Conservation (phyloP, 2,888 invertebrate genomes). For the Bedellia somnulentella region DNA sequence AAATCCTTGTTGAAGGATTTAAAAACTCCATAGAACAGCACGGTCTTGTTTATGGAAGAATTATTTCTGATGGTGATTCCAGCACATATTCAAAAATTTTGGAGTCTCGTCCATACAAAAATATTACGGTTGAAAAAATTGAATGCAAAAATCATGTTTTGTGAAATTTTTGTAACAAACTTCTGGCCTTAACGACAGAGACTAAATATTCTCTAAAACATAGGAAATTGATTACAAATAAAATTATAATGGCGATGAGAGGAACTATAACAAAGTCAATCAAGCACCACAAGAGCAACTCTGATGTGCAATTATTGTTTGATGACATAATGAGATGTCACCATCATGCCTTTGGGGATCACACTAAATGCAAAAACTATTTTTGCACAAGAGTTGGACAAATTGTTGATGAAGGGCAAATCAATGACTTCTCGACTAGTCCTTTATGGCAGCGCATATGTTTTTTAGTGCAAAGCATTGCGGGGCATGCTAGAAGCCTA, state of each 20-base stretch:
- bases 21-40: constrained; percentile 9
- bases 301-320: constrained; percentile 3
- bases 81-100: constrained; percentile 10
- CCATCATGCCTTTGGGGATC: constrained; percentile 3
- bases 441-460: constrained; percentile 1
- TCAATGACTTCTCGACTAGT: constrained; percentile 4
- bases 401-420: constrained; percentile 3
- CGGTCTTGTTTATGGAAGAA: constrained; percentile 9
- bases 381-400: constrained; percentile 3
- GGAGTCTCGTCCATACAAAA: constrained; percentile 8
- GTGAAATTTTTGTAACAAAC: constrained; percentile 10
- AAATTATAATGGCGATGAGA: constrained; percentile 5
- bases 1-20: constrained; percentile 11
- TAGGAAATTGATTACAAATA: constrained; percentile 6
- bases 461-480: not conserved
- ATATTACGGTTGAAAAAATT: constrained; percentile 11
- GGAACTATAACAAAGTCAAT: constrained; percentile 5
- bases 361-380: constrained; percentile 1
- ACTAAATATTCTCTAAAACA: constrained; percentile 6
- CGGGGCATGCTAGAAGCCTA: constrained; percentile 7
- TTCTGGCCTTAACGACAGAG: constrained; percentile 6
- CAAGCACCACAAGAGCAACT: constrained; percentile 3
- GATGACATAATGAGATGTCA: constrained; percentile 1
- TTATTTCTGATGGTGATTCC: constrained; percentile 9
- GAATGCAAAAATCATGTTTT: constrained; percentile 13